phyloP scores from a whole-genome alignment of 2,113 vertebrate genomes.

The Ranitomeya imitator region DNA sequence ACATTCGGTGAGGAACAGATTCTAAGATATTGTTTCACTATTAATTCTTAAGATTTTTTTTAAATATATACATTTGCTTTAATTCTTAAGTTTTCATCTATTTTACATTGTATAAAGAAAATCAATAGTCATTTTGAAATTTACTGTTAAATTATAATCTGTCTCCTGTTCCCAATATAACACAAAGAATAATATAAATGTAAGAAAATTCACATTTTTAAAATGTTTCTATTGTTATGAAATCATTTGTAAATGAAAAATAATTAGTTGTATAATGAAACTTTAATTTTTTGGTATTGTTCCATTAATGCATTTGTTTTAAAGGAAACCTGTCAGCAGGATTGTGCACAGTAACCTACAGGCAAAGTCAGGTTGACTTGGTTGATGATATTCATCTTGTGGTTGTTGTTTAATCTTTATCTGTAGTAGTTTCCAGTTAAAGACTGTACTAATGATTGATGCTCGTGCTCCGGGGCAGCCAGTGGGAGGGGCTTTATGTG shows the following conservation, averaged over 20 bases:
- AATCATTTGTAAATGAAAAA: neutral
- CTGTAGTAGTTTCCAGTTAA: no score
- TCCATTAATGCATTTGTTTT: no score
- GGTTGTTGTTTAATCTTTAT: no score
- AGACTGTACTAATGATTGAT: no score
- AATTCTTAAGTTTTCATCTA: neutral
- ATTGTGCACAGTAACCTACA: no score
- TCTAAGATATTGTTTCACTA: neutral
- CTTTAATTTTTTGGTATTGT: no score
- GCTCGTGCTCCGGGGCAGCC: no score
- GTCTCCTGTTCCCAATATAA: neutral
- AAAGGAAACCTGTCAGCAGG: no score
- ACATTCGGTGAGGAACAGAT: neutral
- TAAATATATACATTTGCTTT: neutral
- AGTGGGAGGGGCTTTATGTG: no score
- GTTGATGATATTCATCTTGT: no score
- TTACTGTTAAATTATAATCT: neutral
- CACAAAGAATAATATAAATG: neutral
- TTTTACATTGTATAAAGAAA: neutral
- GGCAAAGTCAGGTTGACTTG: no score
- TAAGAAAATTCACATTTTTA: no score
- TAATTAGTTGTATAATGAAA: neutral
- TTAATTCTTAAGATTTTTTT: neutral
- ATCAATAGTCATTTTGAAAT: neutral
- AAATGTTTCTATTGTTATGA: neutral